Evolutionary conservation across 2,888 invertebrate genomes (phyloP).

Genomic region (Tinea semifulvella): DNA sequence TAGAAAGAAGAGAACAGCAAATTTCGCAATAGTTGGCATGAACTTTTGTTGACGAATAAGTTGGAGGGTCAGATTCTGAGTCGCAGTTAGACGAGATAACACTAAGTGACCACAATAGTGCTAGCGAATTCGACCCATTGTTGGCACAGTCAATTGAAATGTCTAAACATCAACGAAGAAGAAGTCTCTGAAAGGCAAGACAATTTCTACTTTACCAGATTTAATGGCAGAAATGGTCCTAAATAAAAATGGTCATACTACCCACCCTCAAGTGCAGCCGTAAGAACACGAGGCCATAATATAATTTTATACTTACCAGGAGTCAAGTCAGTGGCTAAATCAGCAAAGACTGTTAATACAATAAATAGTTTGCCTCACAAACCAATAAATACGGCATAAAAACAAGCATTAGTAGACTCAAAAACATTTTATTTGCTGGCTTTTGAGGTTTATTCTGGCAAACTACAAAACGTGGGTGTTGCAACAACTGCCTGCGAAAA

Average conservation of each 20-base stretch:
- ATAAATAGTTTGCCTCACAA: constrained; percentile 10
- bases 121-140: constrained; percentile 13
- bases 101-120: constrained; percentile 14
- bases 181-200: constrained; percentile 11
- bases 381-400: constrained; percentile 17
- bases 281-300: constrained; percentile 15
- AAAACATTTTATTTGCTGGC: constrained; percentile 14
- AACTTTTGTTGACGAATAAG: constrained; percentile 12
- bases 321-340: constrained; percentile 14
- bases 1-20: constrained; percentile 13
- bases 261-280: constrained; percentile 11
- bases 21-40: constrained; percentile 12
- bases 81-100: constrained; percentile 11
- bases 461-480: constrained; percentile 10
- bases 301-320: constrained; percentile 15
- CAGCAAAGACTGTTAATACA: constrained; percentile 13
- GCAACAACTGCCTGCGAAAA: not conserved
- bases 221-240: constrained; percentile 15
- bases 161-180: constrained; percentile 13
- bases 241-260: constrained; percentile 12
- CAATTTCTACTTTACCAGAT: constrained; percentile 13
- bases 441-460: constrained; percentile 16
- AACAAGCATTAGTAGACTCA: constrained; percentile 14
- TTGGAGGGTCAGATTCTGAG: constrained; percentile 14
- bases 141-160: constrained; percentile 9